Percentiles rank a stretch among this genome's conserved stretches.
phyloP scores from a whole-genome alignment of 2,113 vertebrate species.

The Myocastor coypus region DNA sequence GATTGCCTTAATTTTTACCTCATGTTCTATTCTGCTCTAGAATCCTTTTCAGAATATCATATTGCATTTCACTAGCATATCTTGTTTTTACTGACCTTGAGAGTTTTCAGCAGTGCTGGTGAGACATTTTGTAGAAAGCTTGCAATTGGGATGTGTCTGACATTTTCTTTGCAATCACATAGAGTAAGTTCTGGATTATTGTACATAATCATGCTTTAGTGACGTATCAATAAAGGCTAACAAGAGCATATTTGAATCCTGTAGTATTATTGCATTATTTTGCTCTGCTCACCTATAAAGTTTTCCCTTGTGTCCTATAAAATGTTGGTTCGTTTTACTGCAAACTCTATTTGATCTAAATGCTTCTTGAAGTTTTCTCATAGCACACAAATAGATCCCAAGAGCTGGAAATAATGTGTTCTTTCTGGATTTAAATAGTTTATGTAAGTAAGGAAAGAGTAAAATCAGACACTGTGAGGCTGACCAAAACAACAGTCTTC shows the following conservation, averaged over 20 bases:
- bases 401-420: neutral
- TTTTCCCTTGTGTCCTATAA: neutral
- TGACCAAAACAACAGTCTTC: neutral
- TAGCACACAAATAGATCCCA: neutral
- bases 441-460: neutral
- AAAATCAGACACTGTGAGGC: neutral
- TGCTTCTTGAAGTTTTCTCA: neutral
- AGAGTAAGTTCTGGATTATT: neutral
- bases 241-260: neutral
- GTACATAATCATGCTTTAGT: neutral
- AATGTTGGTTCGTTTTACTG: slow-evolving; percentile 11
- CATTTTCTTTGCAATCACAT: neutral
- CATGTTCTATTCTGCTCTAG: neutral
- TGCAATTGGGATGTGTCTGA: neutral
- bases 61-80: neutral
- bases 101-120: neutral
- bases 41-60: neutral
- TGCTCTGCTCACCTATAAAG: neutral
- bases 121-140: neutral
- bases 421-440: neutral
- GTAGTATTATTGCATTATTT: neutral
- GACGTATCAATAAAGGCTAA: neutral
- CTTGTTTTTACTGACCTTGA: neutral
- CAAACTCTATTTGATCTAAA: neutral
- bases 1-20: neutral